phyloP scores from a whole-genome alignment of 1,140 invertebrate genomes.

The Yoshiicerus persimilis region DNA sequence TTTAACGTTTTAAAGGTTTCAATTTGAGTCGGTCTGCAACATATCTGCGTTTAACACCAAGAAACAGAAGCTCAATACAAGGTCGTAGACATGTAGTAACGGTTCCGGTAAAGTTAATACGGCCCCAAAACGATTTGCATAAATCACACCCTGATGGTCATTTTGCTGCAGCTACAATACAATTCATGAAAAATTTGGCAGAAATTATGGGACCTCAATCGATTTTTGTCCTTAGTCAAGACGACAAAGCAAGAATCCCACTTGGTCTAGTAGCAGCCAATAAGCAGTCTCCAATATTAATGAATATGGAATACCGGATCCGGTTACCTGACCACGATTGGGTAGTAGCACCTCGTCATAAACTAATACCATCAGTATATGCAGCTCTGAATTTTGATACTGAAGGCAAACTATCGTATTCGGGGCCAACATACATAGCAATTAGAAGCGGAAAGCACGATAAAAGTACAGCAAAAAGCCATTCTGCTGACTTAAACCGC shows the following conservation, averaged over 20 bases:
- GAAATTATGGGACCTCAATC: conserved; percentile 45
- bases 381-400: conserved; percentile 50
- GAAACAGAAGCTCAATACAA: conserved; percentile 37
- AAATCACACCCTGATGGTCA: conserved; percentile 47
- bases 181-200: conserved; percentile 44
- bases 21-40: conserved; percentile 27
- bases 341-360: conserved; percentile 52
- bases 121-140: conserved; percentile 46
- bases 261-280: conserved; percentile 51
- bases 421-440: conserved; percentile 54
- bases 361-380: conserved; percentile 50
- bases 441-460: conserved; percentile 52
- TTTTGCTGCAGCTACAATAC: conserved; percentile 49
- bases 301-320: conserved; percentile 55
- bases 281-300: conserved; percentile 53
- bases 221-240: conserved; percentile 51
- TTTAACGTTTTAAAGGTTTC: not conserved
- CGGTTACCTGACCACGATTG: conserved; percentile 56
- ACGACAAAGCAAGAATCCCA: conserved; percentile 53
- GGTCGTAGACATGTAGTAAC: conserved; percentile 50
- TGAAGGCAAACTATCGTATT: conserved; percentile 48
- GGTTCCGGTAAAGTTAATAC: conserved; percentile 50
- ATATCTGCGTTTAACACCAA: conserved; percentile 50
- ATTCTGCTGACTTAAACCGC: conserved; percentile 52
- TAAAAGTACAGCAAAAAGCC: conserved; percentile 51